Evolutionary conservation across 2,888 invertebrate species (phyloP), one percentile per base, ranked within the genome.

Genomic region (Notocelia uddmanniana): DNA sequence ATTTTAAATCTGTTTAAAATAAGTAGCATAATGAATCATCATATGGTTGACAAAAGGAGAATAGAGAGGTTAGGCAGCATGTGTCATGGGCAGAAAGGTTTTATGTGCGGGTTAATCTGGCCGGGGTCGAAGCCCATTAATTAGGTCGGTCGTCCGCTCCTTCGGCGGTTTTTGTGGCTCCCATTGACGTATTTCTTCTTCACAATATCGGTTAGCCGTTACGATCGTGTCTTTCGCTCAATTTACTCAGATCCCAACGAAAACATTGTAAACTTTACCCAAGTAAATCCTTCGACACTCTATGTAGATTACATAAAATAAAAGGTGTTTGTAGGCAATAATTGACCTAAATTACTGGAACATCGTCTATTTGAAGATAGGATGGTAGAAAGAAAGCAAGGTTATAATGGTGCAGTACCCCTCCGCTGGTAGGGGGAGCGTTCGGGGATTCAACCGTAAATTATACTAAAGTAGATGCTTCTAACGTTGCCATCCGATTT

Each of bases 81-180:
- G 84, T 86, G 87, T 87, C 85, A 85, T 77, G 85, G 83, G 79
- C 87, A 86, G 83, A 84, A 88, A 90, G 90, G 90, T 92, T 92
- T 90, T 89, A 90, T 89, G 86, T 85, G 84, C 78, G 88, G 86
- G 86, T 89, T 89, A 89, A 91, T 91, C 74, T 74, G 70, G 62
- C 55, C 48, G 77, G 54, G 86, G 81, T 83, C 79, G 80, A 77
- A 79, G 78, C 79, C 81, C 88, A 91, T 91, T 91, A 90, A 91
- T 91, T 92, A 90, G 88, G 85, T 86, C 85, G 83, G 80, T 80
- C 83, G 82, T 81, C 78, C 80, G 79, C 83, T 83, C 83, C 81
- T 83, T 80, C 81, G 77, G 83, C 78, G 87, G 89, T 89, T 90
- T 89, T 91, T 89, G 89, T 75, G 84, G 84, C 76, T 83, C 82